Evolutionary conservation across 1,140 invertebrate genomes (phyloP), one percentile per base, ranked within the genome.

Genomic region (Schlechtendalia chinensis): DNA sequence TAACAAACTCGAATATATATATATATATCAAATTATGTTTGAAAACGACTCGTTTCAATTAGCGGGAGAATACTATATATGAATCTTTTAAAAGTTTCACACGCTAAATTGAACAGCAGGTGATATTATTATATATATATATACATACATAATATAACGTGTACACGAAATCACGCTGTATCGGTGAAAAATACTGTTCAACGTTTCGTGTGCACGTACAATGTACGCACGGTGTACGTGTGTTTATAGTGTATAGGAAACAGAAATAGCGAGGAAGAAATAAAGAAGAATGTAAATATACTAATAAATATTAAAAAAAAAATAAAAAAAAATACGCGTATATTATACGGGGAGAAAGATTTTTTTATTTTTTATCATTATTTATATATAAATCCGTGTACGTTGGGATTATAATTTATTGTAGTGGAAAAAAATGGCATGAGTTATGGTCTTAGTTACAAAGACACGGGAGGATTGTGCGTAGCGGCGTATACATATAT

Each of bases 351-450:
- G 16, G 22, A 67, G 63, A 19, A 29, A 32, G 59, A 65, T 39
- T 27, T 54, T 24, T 54, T 72, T 32, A 53, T 74, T 53, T 56
- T 19, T 45, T 27, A 72, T 32, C 50, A 74, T 77, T 74, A 74
- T 74, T 58, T 77, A 59, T 59, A 59, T 59, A 77, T 58, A 77
- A 56, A 77, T 77, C 54, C 19, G 56, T 59, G 32, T 24, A 59
- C 22, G 54, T 39, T 58, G n/a, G 56, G 54, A 77, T 56, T 19
- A 58, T 77, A 77, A 77, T 77, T 77, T 77, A 77, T 77, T 16
- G 56, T 58, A 39, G 29, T 39, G 6, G 54, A 59, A 58, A 59
- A 74, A 77, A 77, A 77, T 77, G 74, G 74, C 74, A 59, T 77
- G 74, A 77, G 53, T 77, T 77, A 77, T 77, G 74, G 19, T n/a